Evolutionary conservation across 2,797 vertebrate species (phyloP).

Genomic region (Vespertilio murinus): DNA sequence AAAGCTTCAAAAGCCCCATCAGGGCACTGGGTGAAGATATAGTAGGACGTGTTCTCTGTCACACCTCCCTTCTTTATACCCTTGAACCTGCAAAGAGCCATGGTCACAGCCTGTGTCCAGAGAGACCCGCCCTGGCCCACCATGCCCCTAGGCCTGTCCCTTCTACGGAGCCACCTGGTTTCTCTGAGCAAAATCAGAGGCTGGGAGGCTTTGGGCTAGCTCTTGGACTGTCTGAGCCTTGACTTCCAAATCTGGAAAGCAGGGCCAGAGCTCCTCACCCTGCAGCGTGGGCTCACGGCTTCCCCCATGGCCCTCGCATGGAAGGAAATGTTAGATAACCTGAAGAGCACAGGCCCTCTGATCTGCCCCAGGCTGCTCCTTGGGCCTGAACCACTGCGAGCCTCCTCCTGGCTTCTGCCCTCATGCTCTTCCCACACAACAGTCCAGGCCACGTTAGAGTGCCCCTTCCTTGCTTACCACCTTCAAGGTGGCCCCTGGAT

Average conservation of each 20-base stretch:
- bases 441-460: background rate
- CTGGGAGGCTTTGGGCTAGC: background rate
- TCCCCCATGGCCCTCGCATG: background rate
- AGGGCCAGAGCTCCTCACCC: accelerated
- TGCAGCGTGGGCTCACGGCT: background rate
- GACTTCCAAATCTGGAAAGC: background rate
- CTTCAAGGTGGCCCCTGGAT: background rate
- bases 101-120: background rate
- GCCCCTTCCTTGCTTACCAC: background rate
- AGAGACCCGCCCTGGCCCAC: background rate
- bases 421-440: background rate
- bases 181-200: background rate
- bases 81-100: constrained; percentile 87
- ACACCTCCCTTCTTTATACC: constrained; percentile 94
- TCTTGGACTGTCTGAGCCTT: background rate
- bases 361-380: background rate
- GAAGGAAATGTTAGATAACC: background rate
- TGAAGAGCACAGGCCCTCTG: background rate
- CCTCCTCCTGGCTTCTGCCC: background rate
- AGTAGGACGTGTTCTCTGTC: constrained; percentile 95
- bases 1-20: constrained; percentile 96
- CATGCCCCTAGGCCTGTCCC: accelerated
- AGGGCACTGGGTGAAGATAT: constrained; percentile 94
- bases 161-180: background rate
- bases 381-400: background rate